Evolutionary conservation across 1,140 invertebrate species (phyloP).

Genomic region (Rhopalosiphum padi): DNA sequence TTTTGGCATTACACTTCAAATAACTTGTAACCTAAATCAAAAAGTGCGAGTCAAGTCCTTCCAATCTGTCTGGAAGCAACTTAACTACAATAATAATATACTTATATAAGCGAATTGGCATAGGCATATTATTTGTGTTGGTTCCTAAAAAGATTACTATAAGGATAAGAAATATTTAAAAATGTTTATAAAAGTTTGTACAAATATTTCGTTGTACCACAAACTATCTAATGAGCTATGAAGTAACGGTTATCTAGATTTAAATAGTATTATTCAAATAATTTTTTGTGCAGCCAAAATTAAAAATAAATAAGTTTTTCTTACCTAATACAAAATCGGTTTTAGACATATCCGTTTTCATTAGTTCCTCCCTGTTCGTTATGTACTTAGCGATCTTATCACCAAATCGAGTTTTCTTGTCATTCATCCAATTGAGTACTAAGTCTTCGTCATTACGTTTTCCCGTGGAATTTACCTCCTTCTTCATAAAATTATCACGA

Average conservation of each 20-base stretch:
- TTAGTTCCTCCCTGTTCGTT: slow-evolving; percentile 65
- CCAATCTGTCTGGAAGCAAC: no score
- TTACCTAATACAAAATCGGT: slow-evolving; percentile 67
- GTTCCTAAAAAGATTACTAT: no score
- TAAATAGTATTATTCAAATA: no score
- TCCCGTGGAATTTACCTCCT: slow-evolving; percentile 51
- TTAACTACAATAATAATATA: no score
- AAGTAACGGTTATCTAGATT: neutral
- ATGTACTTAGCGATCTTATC: slow-evolving; percentile 65
- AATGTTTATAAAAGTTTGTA: no score
- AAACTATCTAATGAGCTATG: neutral
- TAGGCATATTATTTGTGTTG: no score
- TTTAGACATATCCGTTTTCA: slow-evolving; percentile 65
- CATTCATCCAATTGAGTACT: slow-evolving; percentile 67
- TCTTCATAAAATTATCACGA: neutral
- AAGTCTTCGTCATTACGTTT: slow-evolving; percentile 69
- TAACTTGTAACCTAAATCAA: no score
- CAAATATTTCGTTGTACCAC: neutral
- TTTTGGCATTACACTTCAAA: neutral
- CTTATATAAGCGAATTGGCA: no score
- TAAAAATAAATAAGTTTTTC: neutral
- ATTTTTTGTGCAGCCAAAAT: no score
- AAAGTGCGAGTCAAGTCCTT: no score
- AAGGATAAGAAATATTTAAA: no score
- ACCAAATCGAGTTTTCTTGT: slow-evolving; percentile 63